Evolutionary conservation across 2,888 invertebrate genomes (phyloP).

Genomic region (Dorcus hopei): DNA sequence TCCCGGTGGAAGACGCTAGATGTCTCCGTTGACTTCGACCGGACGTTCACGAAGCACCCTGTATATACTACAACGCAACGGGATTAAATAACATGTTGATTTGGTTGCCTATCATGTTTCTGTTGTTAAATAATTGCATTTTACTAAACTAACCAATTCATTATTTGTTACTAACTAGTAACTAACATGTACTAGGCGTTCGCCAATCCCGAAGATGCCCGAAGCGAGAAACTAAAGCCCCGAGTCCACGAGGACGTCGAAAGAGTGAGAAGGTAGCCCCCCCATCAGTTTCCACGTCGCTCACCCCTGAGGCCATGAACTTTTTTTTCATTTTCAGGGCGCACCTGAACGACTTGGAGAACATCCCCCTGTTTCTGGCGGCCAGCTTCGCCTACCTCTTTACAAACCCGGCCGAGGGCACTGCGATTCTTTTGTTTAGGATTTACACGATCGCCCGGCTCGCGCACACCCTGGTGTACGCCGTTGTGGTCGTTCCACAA

Average conservation of each 20-base stretch:
- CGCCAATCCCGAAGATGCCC: constrained; percentile 54
- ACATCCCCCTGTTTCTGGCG: constrained; percentile 64
- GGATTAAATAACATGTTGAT: too few relatives aligned
- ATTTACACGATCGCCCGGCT: constrained; percentile 56
- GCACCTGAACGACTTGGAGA: constrained; percentile 71
- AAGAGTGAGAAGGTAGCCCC: constrained; percentile 49
- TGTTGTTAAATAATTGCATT: too few relatives aligned
- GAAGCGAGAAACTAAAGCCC: constrained; percentile 37
- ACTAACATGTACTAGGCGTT: constrained; percentile 48
- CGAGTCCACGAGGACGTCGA: constrained; percentile 51
- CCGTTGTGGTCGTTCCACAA: constrained; percentile 57
- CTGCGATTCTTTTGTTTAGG: constrained; percentile 57
- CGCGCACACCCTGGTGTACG: constrained; percentile 64
- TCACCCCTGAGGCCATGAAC: too few relatives aligned
- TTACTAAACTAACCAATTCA: too few relatives aligned
- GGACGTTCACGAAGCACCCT: too few relatives aligned
- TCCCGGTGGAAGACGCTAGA: too few relatives aligned
- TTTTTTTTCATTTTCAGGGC: constrained; percentile 49
- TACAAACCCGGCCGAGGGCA: constrained; percentile 53
- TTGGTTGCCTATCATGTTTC: too few relatives aligned
- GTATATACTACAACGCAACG: too few relatives aligned
- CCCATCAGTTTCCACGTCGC: too few relatives aligned
- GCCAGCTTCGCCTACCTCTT: constrained; percentile 60
- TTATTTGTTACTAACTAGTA: too few relatives aligned
- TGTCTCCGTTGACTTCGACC: too few relatives aligned